These are phyloP conservation scores for Orchesellides sinensis DNA, from an alignment of 2,888 invertebrate genomes.

Conservation along the genomic window DNA sequence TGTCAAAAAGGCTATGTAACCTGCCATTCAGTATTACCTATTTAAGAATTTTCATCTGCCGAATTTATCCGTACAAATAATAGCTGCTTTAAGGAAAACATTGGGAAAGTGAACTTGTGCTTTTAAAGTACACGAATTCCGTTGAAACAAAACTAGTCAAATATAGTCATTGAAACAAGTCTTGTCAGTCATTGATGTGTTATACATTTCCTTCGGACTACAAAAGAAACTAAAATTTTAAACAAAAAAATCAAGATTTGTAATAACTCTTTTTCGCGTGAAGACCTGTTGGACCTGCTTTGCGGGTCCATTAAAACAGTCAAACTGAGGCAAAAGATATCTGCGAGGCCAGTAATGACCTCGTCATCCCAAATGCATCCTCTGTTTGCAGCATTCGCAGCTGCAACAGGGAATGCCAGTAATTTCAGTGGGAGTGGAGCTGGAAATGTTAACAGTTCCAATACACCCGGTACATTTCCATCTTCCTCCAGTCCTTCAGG, in stretches of 20 bases:
- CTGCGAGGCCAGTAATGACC: slow-evolving; percentile 72
- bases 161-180: too few relatives aligned
- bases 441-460: slow-evolving; percentile 28
- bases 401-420: slow-evolving; percentile 52
- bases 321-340: slow-evolving; percentile 71
- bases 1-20: slow-evolving; percentile 55
- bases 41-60: too few relatives aligned
- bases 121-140: neutral
- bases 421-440: neutral
- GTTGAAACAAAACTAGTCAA: too few relatives aligned
- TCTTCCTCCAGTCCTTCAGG: slow-evolving; percentile 54
- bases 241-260: neutral
- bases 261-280: slow-evolving; percentile 37
- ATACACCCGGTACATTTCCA: slow-evolving; percentile 21
- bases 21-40: slow-evolving; percentile 47
- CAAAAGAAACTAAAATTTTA: too few relatives aligned
- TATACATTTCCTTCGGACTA: too few relatives aligned
- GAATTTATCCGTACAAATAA: too few relatives aligned
- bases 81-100: too few relatives aligned
- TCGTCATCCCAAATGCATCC: slow-evolving; percentile 73
- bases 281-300: slow-evolving; percentile 64
- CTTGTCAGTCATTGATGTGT: neutral
- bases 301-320: slow-evolving; percentile 43
- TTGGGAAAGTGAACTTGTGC: neutral
- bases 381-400: slow-evolving; percentile 72